Evolutionary conservation across 2,797 vertebrate genomes (phyloP), one percentile per base, ranked within the genome.

Genomic region (Ctenopoma kingsleyae): DNA sequence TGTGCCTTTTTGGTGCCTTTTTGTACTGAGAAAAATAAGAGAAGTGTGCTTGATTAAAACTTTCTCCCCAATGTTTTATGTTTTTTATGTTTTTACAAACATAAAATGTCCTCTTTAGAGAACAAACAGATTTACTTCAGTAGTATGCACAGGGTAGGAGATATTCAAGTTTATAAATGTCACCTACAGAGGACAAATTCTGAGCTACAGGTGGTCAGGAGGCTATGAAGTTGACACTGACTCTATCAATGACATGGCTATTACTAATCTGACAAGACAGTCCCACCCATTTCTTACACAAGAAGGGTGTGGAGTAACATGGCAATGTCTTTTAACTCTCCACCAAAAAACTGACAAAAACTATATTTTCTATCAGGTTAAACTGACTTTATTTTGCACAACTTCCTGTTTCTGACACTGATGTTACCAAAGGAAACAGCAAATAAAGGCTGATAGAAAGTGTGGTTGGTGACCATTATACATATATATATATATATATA

Each of bases 401-500:
- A 58, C 52, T 65, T 83, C 63, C 71, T 66, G 40, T 83, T 84
- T 80, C 68, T 7, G 15, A 11, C 44, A 41, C 35, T 63, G 30
- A 68, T 1, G 50, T 64, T 8, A 54, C 16, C 49, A 73, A 30
- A 17, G 48, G 32, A 82, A 84, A 82, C 22, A 20, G 36, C 27
- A 6, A 41, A 53, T 63, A 23, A 50, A 56, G 62, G 10, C 25
- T 25, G 74, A 80, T 47, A 70, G 32, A 41, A 60, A n/a, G 35
- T 0, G 16, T 40, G 32, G 20, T 53, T 46, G 22, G 15, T 7
- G 20, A 40, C 36, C 17, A 52, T 40, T 36, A 38, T 52, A 52
- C 32, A 48, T 40, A 22, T 30, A 30, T 30, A 27, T 27, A 27
- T 27, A 27, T 27, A 27, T 3, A 27, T 27, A 30, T 30, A 30